Evolutionary conservation across 2,888 invertebrate species (phyloP).

Genomic region (Coenonympha arcania): DNA sequence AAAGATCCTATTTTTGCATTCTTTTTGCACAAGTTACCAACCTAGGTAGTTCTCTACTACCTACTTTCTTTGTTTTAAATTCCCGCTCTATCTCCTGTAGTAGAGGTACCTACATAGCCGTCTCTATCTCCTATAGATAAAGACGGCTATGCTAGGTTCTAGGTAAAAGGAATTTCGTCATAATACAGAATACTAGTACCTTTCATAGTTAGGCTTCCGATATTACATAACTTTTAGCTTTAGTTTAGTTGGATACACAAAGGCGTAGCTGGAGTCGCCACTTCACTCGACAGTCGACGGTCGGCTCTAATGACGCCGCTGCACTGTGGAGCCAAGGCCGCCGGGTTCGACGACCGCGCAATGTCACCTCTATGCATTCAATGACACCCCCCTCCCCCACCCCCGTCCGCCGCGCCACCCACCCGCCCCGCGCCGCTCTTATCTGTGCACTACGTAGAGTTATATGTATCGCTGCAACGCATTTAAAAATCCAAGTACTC

Average conservation of each 20-base stretch:
- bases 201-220: too few relatives aligned
- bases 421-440: conserved; percentile 26
- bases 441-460: conserved; percentile 17
- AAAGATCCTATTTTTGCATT: too few relatives aligned
- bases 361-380: conserved; percentile 62
- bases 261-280: background rate
- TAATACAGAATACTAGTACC: too few relatives aligned
- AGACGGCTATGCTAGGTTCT: too few relatives aligned
- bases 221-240: too few relatives aligned
- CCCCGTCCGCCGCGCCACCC: conserved; percentile 28
- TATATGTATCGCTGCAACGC: conserved; percentile 30
- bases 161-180: too few relatives aligned
- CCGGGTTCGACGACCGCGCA: conserved; percentile 54
- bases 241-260: conserved; percentile 9
- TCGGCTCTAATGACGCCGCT: conserved; percentile 16
- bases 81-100: too few relatives aligned
- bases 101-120: too few relatives aligned
- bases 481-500: conserved; percentile 37
- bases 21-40: too few relatives aligned
- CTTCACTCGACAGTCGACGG: background rate
- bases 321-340: conserved; percentile 37
- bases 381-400: conserved; percentile 39
- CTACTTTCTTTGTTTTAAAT: too few relatives aligned
- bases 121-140: too few relatives aligned
- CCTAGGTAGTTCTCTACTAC: too few relatives aligned